These are phyloP conservation scores for Salvelinus alpinus DNA, from an alignment of 2,113 vertebrate genomes.

Conservation along the genomic window DNA sequence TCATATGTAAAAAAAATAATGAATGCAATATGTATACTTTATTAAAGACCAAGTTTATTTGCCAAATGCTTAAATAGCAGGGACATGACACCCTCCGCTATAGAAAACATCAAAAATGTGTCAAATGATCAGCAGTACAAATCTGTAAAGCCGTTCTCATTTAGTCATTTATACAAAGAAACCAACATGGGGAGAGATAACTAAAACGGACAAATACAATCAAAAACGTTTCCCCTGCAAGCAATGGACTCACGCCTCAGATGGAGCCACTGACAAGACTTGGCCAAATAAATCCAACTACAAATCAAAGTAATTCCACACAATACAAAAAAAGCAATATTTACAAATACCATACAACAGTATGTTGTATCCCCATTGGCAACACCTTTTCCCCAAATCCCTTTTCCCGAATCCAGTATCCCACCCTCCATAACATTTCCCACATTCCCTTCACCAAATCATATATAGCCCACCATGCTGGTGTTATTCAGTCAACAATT, in stretches of 20 bases:
- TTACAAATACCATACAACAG: constrained; percentile 75
- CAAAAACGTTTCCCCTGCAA: constrained; percentile 65
- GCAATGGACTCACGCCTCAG: constrained; percentile 59
- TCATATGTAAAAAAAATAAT: background rate
- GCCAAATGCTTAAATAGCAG: constrained; percentile 80
- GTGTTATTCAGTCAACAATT: constrained; percentile 53
- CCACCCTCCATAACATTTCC: constrained; percentile 19
- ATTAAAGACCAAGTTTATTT: constrained; percentile 77
- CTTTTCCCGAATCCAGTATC: constrained; percentile 31
- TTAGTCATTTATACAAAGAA: constrained; percentile 82
- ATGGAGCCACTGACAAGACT: constrained; percentile 76
- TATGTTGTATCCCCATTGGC: constrained; percentile 14
- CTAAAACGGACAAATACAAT: constrained; percentile 78
- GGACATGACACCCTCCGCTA: constrained; percentile 80
- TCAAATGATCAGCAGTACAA: constrained; percentile 84
- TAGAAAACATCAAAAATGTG: constrained; percentile 82
- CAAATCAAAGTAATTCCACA: constrained; percentile 75
- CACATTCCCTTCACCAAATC: constrained; percentile 24
- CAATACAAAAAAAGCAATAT: constrained; percentile 75
- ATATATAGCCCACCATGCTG: constrained; percentile 58
- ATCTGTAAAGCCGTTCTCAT: constrained; percentile 76
- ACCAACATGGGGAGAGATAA: constrained; percentile 80
- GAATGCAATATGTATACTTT: background rate
- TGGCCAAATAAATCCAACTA: constrained; percentile 70
- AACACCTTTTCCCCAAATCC: constrained; percentile 44